A percentile compares a stretch with the other conserved stretches of the same genome.
phyloP scores from a whole-genome alignment of 92 coral and sea anemone genomes.

The Phenganax subtilis region DNA sequence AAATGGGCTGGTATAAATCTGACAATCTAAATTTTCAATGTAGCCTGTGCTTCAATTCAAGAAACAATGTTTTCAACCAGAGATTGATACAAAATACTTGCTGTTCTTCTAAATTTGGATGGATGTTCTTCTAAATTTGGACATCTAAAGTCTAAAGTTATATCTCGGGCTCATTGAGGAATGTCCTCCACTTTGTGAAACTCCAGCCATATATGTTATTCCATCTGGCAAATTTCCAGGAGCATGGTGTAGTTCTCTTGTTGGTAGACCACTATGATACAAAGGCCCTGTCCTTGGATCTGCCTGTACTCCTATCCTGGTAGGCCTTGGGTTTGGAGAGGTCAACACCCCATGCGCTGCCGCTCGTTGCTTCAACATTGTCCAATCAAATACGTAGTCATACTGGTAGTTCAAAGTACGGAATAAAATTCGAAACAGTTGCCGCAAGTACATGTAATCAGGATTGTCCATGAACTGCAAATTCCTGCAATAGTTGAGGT shows the following conservation, averaged over 20 bases:
- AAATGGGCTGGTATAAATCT: no score
- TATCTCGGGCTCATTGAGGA: constrained; percentile 15
- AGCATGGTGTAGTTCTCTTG: constrained; percentile 19
- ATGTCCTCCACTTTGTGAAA: constrained; percentile 23
- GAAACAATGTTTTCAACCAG: no score
- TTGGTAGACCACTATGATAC: constrained; percentile 14
- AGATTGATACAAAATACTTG: no score
- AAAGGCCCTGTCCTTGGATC: constrained; percentile 20
- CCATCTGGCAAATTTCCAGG: constrained; percentile 14
- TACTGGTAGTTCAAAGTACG: constrained; percentile 97
- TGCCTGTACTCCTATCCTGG: neutral
- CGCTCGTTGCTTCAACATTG: constrained; percentile 95
- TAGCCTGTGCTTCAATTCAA: no score
- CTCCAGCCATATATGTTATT: constrained; percentile 12
- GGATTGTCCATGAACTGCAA: constrained; percentile 92
- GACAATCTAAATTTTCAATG: no score
- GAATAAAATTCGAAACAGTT: constrained; percentile 89
- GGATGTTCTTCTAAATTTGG: neutral
- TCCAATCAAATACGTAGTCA: constrained; percentile 98
- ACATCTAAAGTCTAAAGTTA: constrained; percentile 11
- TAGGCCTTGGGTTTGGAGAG: constrained; percentile 34
- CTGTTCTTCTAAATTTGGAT: no score
- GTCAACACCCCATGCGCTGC: constrained; percentile 66
- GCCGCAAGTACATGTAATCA: constrained; percentile 95
- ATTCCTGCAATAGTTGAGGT: constrained; percentile 93